Evolutionary conservation across 2,888 invertebrate genomes (phyloP).

Genomic region (Noctua janthina): DNA sequence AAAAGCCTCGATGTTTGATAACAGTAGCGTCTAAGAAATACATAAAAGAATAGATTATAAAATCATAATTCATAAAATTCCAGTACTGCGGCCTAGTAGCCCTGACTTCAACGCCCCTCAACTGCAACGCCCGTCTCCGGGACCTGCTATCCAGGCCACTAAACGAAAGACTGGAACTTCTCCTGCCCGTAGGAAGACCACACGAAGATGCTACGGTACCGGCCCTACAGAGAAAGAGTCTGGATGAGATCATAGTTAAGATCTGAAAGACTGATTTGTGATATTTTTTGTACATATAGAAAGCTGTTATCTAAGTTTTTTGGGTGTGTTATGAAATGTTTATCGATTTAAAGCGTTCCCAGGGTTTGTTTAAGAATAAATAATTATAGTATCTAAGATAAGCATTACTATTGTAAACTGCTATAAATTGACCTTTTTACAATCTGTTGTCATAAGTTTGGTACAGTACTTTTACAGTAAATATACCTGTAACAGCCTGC

Average conservation of each 20-base stretch:
- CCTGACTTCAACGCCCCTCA: slow-evolving; percentile 96
- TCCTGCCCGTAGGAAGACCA: slow-evolving; percentile 97
- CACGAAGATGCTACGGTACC: slow-evolving; percentile 94
- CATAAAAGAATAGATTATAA: neutral
- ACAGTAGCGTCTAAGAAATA: neutral
- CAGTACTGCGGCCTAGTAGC: slow-evolving; percentile 96
- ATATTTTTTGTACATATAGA: slow-evolving; percentile 37
- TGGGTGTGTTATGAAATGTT: neutral
- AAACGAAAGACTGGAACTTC: slow-evolving; percentile 95
- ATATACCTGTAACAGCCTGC: neutral
- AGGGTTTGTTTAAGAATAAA: neutral
- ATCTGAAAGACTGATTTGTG: slow-evolving; percentile 73
- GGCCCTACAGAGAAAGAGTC: slow-evolving; percentile 92
- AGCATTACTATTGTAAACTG: neutral
- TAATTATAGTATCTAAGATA: neutral
- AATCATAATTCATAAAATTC: slow-evolving; percentile 60
- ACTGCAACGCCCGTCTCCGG: slow-evolving; percentile 95
- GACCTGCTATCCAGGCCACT: slow-evolving; percentile 93
- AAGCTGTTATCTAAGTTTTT: slow-evolving; percentile 16
- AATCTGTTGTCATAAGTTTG: neutral
- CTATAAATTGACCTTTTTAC: neutral
- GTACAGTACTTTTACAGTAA: neutral
- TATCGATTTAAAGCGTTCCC: neutral
- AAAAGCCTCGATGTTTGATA: neutral
- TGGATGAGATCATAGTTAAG: slow-evolving; percentile 94